Evolutionary conservation across 2,113 vertebrate genomes (phyloP), one percentile per base, ranked within the genome.

Genomic region (Hystrix brachyura): DNA sequence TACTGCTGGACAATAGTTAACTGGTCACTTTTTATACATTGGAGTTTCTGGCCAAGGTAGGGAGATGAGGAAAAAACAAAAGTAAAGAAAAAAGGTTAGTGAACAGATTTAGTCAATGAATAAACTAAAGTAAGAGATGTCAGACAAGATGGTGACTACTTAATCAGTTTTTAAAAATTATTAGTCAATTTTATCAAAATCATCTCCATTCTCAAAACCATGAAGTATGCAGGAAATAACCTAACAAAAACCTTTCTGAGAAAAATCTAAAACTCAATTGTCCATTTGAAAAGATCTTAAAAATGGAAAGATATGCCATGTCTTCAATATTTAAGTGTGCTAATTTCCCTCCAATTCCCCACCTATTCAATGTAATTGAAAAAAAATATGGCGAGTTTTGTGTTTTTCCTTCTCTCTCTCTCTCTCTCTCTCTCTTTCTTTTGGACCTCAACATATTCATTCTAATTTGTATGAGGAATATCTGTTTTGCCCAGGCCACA

Each of bases 131-230:
- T 27, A 65, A 64, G 23, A 90, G 62, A 60, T 14, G 46, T 55
- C 7, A 84, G 43, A 17, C 88, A 83, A 18, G 43, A 48, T 85
- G 59, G 65, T 60, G 51, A 92, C 23, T 53, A 67, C 57, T 59
- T 87, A 27, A 69, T 71, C 43, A 71, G 15, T 71, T 76, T 96
- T 57, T 19, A 12, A 91, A 91, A 76, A 29, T 46, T 57, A 57
- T 57, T 94, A 64, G 60, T 89, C 87, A 76, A 78, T 29, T 82
- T 65, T 60, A 78, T 53, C 69, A 88, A 97, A 92, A 81, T 43
- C 13, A 86, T 64, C 46, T 76, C 29, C 12, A 14, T 46, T 78
- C 60, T 93, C 38, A 92, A 69, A 27, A 74, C 32, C 67, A 38
- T 27, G 32, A 90, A 85, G 43, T 60, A 27, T 21, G 3, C 32